These are phyloP conservation scores for Laothoe populi DNA, from an alignment of 2,888 invertebrate genomes.

Conservation along the genomic window DNA sequence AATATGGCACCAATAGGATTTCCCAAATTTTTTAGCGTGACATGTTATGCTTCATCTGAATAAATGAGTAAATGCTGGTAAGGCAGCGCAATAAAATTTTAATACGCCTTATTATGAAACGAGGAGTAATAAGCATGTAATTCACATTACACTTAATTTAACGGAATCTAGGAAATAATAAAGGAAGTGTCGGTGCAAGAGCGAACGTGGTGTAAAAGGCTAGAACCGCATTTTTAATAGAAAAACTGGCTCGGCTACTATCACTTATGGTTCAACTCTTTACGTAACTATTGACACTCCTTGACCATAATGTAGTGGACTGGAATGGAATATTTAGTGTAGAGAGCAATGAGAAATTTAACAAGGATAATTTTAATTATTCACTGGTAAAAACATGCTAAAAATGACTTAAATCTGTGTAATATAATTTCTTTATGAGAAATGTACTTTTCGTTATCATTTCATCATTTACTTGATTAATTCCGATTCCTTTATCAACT, in stretches of 20 bases:
- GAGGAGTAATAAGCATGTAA: neutral
- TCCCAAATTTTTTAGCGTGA: no score
- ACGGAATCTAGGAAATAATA: constrained; percentile 19
- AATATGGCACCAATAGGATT: no score
- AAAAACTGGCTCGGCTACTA: constrained; percentile 11
- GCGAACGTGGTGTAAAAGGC: constrained; percentile 7
- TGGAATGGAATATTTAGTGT: neutral
- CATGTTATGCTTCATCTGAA: no score
- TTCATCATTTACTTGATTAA: no score
- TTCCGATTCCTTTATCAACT: no score
- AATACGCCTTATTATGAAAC: neutral
- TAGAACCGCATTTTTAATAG: constrained; percentile 11
- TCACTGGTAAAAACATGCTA: no score
- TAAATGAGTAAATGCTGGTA: no score
- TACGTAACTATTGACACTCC: neutral
- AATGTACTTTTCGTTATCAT: no score
- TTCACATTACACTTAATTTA: neutral
- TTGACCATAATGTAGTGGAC: neutral
- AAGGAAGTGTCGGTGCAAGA: constrained; percentile 20
- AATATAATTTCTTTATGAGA: no score
- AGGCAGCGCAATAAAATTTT: neutral
- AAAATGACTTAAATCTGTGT: no score
- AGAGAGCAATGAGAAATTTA: no score
- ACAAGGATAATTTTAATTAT: no score
- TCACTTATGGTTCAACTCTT: neutral